A percentile compares a stretch with the other conserved stretches of the same genome.
Conservation (phyloP, 2,113 vertebrate species). For the Indicator indicator region DNA sequence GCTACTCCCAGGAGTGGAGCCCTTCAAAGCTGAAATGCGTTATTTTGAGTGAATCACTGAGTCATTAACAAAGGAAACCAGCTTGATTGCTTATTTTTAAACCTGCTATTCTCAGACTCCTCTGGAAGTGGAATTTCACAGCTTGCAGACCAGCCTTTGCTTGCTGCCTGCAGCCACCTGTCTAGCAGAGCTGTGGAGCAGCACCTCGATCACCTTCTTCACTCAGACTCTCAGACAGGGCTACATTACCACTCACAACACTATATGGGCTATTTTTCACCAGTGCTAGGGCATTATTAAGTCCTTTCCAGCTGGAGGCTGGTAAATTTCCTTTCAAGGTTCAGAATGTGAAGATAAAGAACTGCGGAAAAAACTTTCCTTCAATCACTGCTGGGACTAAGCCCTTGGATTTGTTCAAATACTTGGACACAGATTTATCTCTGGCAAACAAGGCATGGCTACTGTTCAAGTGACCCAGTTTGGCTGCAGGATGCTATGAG, state of each 20-base stretch:
- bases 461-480: not conserved
- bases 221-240: not conserved
- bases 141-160: not conserved
- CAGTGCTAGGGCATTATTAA: not conserved
- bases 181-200: not conserved
- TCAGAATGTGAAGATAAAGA: not conserved
- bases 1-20: not conserved
- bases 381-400: not conserved
- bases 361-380: not conserved
- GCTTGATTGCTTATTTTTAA: constrained; percentile 47
- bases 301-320: not conserved
- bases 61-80: constrained; percentile 43
- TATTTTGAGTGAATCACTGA: constrained; percentile 25
- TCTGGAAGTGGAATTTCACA: constrained; percentile 41
- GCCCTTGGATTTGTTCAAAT: not conserved
- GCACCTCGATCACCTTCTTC: not conserved
- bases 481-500: not conserved
- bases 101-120: constrained; percentile 9
- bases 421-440: not conserved
- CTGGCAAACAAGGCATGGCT: not conserved
- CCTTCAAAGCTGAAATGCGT: not conserved
- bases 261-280: not conserved
- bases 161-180: not conserved
- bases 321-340: not conserved
- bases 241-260: not conserved